Evolutionary conservation across 2,113 vertebrate species (phyloP).

Genomic region (Galemys pyrenaicus): DNA sequence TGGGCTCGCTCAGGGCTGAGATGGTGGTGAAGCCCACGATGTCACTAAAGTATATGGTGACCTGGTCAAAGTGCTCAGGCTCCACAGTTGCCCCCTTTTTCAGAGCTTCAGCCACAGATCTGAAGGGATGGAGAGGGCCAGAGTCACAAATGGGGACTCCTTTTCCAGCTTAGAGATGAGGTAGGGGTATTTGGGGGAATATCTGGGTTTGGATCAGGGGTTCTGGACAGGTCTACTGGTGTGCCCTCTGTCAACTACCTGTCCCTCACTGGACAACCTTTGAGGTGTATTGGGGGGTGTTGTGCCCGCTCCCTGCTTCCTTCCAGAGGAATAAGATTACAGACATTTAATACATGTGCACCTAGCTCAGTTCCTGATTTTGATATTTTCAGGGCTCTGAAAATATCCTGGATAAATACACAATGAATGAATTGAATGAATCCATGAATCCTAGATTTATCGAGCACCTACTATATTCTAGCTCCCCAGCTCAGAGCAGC

Average conservation of each 20-base stretch:
- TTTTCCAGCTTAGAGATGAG: not conserved
- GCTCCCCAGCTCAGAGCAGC: not conserved
- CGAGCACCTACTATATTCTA: not conserved
- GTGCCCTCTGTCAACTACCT: not conserved
- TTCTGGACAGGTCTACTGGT: not conserved
- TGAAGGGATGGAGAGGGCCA: slow-evolving; percentile 70
- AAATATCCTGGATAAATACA: not conserved
- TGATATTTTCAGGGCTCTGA: not conserved
- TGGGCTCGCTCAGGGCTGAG: slow-evolving; percentile 95
- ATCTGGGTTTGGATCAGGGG: not conserved
- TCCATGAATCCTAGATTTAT: not conserved
- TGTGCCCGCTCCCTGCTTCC: not conserved
- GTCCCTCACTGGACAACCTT: not conserved
- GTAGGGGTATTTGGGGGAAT: not conserved
- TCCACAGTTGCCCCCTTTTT: slow-evolving; percentile 92
- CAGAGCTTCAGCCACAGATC: slow-evolving; percentile 93
- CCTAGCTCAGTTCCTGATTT: not conserved
- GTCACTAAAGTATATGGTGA: slow-evolving; percentile 95
- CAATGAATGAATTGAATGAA: not conserved
- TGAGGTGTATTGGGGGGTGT: not conserved
- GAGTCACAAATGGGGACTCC: not conserved
- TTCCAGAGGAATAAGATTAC: not conserved
- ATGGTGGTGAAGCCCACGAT: slow-evolving; percentile 86
- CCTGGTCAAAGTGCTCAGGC: slow-evolving; percentile 95
- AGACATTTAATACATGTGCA: not conserved